A percentile compares a stretch with the other conserved stretches of the same genome.
These are phyloP conservation scores for Valencia hispanica DNA, from an alignment of 2,797 vertebrate genomes.

Conservation along the genomic window DNA sequence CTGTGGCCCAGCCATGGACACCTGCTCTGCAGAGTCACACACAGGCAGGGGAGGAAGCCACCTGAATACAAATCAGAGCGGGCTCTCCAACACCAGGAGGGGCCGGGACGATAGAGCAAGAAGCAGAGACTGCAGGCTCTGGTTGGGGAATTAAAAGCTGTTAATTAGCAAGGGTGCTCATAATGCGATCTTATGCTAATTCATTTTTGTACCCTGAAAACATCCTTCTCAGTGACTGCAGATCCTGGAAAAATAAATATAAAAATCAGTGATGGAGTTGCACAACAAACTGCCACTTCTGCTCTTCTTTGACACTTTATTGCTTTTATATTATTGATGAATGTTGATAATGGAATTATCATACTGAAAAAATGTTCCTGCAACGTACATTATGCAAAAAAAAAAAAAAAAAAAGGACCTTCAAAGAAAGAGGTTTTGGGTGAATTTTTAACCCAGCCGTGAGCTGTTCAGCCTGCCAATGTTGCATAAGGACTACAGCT, in stretches of 20 bases:
- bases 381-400: slow-evolving; percentile 15
- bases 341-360: slow-evolving; percentile 27
- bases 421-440: slow-evolving; percentile 28
- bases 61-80: slow-evolving; percentile 74
- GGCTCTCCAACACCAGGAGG: slow-evolving; percentile 47
- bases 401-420: background rate
- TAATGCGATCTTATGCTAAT: slow-evolving; percentile 46
- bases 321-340: slow-evolving; percentile 40
- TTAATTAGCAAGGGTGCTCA: slow-evolving; percentile 66
- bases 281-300: slow-evolving; percentile 17
- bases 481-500: slow-evolving; percentile 66
- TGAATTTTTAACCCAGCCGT: slow-evolving; percentile 45
- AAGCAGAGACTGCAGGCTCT: slow-evolving; percentile 46
- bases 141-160: slow-evolving; percentile 55
- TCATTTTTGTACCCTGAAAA: slow-evolving; percentile 43
- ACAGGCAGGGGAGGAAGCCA: slow-evolving; percentile 61
- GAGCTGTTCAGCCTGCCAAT: slow-evolving; percentile 27
- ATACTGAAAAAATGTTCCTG: slow-evolving; percentile 15
- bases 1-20: slow-evolving; percentile 70
- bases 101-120: slow-evolving; percentile 30
- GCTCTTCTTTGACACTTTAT: slow-evolving; percentile 42
- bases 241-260: slow-evolving; percentile 47
- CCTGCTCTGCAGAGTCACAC: slow-evolving; percentile 75
- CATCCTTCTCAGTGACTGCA: slow-evolving; percentile 48
- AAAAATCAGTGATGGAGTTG: slow-evolving; percentile 28